A percentile compares a stretch with the other conserved stretches of the same genome.
These are phyloP conservation scores for Epizoanthus stellaris DNA, from an alignment of 92 coral and sea anemone species.

Conservation along the genomic window DNA sequence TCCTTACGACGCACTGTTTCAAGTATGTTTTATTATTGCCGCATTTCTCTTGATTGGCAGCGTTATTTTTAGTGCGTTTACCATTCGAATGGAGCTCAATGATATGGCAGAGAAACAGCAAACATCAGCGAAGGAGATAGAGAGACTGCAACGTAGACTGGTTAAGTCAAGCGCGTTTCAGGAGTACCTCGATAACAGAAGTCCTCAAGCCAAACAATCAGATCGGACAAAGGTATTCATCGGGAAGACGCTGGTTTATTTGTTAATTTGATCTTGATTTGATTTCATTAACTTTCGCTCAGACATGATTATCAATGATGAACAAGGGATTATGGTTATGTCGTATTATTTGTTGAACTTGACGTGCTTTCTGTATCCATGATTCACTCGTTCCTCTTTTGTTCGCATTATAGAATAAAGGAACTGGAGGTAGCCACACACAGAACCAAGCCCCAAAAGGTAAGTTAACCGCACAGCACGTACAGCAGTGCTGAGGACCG, in stretches of 20 bases:
- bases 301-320: background rate
- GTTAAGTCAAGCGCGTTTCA: background rate
- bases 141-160: background rate
- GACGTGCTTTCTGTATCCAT: background rate
- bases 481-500: background rate
- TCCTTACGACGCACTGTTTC: constrained; percentile 6
- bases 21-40: constrained; percentile 15
- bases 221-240: no score
- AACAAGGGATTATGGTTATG: background rate
- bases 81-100: constrained; percentile 30
- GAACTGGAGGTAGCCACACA: background rate
- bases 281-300: no score
- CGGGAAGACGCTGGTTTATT: no score
- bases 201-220: background rate
- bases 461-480: constrained; percentile 7
- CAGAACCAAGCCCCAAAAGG: background rate
- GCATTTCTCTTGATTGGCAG: constrained; percentile 32
- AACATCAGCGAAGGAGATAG: background rate
- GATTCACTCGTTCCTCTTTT: background rate
- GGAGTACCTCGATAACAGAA: background rate
- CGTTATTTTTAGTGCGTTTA: constrained; percentile 24
- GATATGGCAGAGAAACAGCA: background rate
- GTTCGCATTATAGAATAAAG: background rate
- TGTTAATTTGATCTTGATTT: no score
- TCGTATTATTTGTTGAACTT: background rate